Conservation (phyloP, 1,140 invertebrate species). For the Drosophila lowei region DNA sequence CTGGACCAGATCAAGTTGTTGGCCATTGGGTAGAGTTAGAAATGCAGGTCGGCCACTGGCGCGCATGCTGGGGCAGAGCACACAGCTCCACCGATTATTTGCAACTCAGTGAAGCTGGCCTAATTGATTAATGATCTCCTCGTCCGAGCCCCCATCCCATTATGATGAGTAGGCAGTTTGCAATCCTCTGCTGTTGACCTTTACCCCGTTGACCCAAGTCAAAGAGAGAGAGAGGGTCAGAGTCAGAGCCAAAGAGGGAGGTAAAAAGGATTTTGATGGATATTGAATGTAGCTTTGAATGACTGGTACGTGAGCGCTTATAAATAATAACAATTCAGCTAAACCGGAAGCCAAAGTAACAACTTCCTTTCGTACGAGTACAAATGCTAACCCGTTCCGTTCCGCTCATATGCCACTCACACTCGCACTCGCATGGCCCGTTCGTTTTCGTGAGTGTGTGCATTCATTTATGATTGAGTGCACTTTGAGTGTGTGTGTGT, state of each 20-base stretch:
- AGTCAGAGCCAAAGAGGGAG: neutral
- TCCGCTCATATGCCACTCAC: constrained; percentile 68
- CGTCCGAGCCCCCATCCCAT: constrained; percentile 4
- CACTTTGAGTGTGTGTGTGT: constrained; percentile 28
- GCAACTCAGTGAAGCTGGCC: constrained; percentile 47
- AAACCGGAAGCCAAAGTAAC: constrained; percentile 77
- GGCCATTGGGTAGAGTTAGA: constrained; percentile 27
- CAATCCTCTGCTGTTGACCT: constrained; percentile 32
- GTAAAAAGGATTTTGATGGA: constrained; percentile 4
- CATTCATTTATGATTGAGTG: constrained; percentile 75
- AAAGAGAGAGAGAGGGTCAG: neutral
- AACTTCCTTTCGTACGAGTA: constrained; percentile 77
- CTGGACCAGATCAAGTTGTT: constrained; percentile 36
- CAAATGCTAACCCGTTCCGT: constrained; percentile 59
- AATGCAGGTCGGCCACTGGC: constrained; percentile 8
- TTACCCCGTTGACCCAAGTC: constrained; percentile 25
- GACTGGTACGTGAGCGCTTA: constrained; percentile 42
- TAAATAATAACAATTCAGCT: constrained; percentile 77
- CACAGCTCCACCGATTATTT: constrained; percentile 37
- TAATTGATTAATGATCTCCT: constrained; percentile 57
- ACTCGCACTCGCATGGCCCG: constrained; percentile 40
- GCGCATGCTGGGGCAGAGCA: neutral
- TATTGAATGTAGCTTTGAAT: constrained; percentile 27
- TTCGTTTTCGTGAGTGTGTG: constrained; percentile 57
- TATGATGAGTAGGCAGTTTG: constrained; percentile 36